Conservation (phyloP, 2,888 invertebrate genomes). For the Dione juno region DNA sequence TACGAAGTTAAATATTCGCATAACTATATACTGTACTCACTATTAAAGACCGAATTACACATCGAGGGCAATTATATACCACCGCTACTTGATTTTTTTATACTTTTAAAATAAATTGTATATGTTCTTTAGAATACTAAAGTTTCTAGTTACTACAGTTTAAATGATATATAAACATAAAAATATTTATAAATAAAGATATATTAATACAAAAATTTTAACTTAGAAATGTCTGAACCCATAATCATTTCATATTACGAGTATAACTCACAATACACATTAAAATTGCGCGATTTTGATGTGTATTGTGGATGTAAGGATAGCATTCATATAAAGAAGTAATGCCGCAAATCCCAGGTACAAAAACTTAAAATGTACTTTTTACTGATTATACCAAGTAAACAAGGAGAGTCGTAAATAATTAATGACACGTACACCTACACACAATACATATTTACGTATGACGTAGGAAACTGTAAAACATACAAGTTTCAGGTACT, state of each 20-base stretch:
- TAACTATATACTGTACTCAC: not conserved
- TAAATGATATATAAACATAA: not conserved
- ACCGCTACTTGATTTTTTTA: too few relatives aligned
- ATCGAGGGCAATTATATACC: not conserved
- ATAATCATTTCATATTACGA: not conserved
- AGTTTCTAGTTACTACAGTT: not conserved
- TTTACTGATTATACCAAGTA: not conserved
- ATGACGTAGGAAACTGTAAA: not conserved
- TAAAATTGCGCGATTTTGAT: not conserved
- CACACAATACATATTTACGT: not conserved
- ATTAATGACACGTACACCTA: constrained; percentile 10
- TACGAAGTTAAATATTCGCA: constrained; percentile 24
- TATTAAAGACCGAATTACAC: constrained; percentile 1
- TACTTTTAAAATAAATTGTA: too few relatives aligned
- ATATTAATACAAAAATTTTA: not conserved
- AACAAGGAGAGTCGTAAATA: constrained; percentile 17
- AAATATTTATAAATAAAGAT: too few relatives aligned
- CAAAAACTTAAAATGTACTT: not conserved
- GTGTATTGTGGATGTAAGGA: too few relatives aligned
- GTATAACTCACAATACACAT: not conserved
- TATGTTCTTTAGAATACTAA: not conserved
- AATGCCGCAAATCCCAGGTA: not conserved
- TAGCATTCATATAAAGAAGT: not conserved
- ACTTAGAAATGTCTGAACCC: not conserved
- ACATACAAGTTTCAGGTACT: constrained; percentile 12